Conservation (phyloP, 2,113 vertebrate genomes). For the Carettochelys insculpta region DNA sequence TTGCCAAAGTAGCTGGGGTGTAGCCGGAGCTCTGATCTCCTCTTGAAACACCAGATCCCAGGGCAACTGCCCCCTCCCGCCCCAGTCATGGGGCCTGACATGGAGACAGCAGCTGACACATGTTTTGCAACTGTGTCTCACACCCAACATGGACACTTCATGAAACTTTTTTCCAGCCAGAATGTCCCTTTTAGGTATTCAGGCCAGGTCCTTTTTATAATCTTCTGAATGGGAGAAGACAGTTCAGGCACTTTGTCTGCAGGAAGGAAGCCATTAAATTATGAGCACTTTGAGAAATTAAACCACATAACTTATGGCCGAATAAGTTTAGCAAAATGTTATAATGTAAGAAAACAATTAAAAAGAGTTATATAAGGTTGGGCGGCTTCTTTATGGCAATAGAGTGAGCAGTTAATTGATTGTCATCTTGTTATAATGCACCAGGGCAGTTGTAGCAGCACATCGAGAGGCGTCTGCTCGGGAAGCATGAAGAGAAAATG, state of each 20-base stretch:
- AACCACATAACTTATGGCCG: constrained; percentile 79
- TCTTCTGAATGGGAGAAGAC: constrained; percentile 55
- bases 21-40: no score
- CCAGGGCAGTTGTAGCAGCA: constrained; percentile 43
- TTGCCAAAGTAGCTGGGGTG: no score
- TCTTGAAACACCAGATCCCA: no score
- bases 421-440: constrained; percentile 69
- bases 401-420: constrained; percentile 82
- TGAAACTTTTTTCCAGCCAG: constrained; percentile 56
- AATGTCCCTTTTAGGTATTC: constrained; percentile 70
- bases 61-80: no score
- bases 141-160: constrained; percentile 17
- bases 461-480: neutral
- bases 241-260: constrained; percentile 73
- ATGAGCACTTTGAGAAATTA: constrained; percentile 85
- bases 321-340: constrained; percentile 78
- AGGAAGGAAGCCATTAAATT: constrained; percentile 87
- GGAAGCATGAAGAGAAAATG: neutral
- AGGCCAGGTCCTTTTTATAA: constrained; percentile 70
- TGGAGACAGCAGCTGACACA: neutral
- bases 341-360: constrained; percentile 85
- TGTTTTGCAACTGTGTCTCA: constrained; percentile 23
- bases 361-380: constrained; percentile 82
- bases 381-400: constrained; percentile 77
- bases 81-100: no score